Evolutionary conservation across 64 coral and sea anemone species (phyloP).

Genomic region (Exaiptasia diaphana): DNA sequence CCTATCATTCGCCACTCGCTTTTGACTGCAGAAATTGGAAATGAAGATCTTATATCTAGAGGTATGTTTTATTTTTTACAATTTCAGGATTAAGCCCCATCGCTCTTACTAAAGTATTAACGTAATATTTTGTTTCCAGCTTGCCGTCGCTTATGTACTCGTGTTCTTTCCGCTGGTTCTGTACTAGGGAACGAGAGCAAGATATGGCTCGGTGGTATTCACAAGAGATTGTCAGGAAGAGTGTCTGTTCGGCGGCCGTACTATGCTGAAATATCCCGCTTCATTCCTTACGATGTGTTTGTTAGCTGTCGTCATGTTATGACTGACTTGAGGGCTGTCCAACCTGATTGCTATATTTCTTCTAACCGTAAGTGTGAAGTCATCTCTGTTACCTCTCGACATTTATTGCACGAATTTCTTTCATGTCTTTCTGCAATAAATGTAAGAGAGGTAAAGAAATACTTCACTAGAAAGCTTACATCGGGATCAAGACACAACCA

Average conservation of each 20-base stretch:
- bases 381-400: background rate
- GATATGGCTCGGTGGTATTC: slow-evolving; percentile 16
- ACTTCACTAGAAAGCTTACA: background rate
- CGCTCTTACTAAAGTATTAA: background rate
- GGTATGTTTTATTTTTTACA: background rate
- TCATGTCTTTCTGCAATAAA: background rate
- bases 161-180: slow-evolving; percentile 12
- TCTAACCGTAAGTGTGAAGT: slow-evolving; percentile 5
- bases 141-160: background rate
- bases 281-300: background rate
- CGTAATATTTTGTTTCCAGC: background rate
- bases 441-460: background rate
- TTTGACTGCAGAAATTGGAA: background rate
- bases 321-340: background rate
- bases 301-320: background rate
- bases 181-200: slow-evolving; percentile 24
- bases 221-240: background rate
- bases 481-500: background rate
- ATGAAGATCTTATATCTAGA: background rate
- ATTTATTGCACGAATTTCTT: background rate
- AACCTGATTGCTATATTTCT: background rate
- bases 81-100: background rate
- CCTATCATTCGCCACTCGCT: background rate
- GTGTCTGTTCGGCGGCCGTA: background rate
- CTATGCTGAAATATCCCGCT: background rate